Conservation (phyloP, 2,888 invertebrate genomes). For the Phymatocera aterrima region DNA sequence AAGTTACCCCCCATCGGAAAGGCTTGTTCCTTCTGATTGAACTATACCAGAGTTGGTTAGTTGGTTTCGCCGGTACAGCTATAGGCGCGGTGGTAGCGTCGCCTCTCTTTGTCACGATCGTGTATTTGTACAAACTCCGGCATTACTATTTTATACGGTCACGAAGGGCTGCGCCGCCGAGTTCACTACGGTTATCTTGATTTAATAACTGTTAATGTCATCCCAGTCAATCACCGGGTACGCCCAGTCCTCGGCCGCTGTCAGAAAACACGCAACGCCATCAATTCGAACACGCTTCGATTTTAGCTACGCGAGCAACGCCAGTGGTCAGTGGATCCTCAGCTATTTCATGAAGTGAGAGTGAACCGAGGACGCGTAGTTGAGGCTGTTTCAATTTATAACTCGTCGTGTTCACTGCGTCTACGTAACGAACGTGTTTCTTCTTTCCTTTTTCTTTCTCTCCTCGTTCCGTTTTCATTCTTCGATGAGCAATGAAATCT, state of each 20-base stretch:
- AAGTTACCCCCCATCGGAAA: slow-evolving; percentile 50
- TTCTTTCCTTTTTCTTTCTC: no score
- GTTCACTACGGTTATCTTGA: slow-evolving; percentile 60
- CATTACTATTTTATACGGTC: slow-evolving; percentile 58
- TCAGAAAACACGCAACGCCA: slow-evolving; percentile 42
- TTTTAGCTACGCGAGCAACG: slow-evolving; percentile 38
- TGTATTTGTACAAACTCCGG: slow-evolving; percentile 58
- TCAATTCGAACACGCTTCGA: slow-evolving; percentile 47
- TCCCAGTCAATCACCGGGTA: slow-evolving; percentile 53
- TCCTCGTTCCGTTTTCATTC: no score
- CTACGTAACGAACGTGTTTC: neutral
- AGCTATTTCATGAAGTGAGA: slow-evolving; percentile 20
- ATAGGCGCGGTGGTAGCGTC: slow-evolving; percentile 44
- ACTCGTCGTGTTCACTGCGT: neutral
- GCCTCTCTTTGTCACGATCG: slow-evolving; percentile 56
- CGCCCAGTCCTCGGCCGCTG: slow-evolving; percentile 50
- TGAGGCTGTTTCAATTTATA: neutral
- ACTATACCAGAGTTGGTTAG: slow-evolving; percentile 50
- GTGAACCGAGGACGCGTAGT: neutral
- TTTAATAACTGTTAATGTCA: slow-evolving; percentile 68
- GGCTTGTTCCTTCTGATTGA: slow-evolving; percentile 63
- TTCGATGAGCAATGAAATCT: neutral
- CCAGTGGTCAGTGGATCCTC: slow-evolving; percentile 13
- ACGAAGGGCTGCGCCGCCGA: slow-evolving; percentile 41
- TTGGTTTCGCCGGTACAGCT: slow-evolving; percentile 17